Percentiles rank a stretch among this genome's conserved stretches.
These are phyloP conservation scores for Phaonia tiefii DNA, from an alignment of 2,888 invertebrate genomes.

Conservation along the genomic window DNA sequence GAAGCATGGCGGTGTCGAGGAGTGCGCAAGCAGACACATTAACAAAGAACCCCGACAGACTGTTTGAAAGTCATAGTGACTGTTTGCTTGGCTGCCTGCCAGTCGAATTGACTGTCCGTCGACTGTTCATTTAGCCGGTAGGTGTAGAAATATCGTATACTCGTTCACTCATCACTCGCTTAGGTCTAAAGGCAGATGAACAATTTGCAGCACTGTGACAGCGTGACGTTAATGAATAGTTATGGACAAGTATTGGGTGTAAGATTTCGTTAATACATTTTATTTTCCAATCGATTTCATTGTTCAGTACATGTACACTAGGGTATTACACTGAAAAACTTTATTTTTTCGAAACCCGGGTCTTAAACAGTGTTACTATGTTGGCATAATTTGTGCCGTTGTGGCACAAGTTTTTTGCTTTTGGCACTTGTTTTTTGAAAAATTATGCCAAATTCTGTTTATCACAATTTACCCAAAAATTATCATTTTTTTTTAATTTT, in stretches of 20 bases:
- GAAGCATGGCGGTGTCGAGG: slow-evolving; percentile 5
- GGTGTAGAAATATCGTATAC: slow-evolving; percentile 36
- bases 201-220: slow-evolving; percentile 51
- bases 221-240: slow-evolving; percentile 47
- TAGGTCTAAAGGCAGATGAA: slow-evolving; percentile 38
- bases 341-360: too few relatives aligned
- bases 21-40: slow-evolving; percentile 44
- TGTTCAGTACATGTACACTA: too few relatives aligned
- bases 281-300: slow-evolving; percentile 38
- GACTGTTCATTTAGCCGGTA: slow-evolving; percentile 59
- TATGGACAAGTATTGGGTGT: slow-evolving; percentile 21
- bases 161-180: slow-evolving; percentile 14
- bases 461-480: too few relatives aligned
- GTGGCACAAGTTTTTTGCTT: too few relatives aligned
- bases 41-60: slow-evolving; percentile 60
- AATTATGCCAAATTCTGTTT: too few relatives aligned
- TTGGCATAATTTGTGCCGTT: too few relatives aligned
- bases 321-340: too few relatives aligned
- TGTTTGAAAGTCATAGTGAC: slow-evolving; percentile 3
- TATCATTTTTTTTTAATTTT: too few relatives aligned
- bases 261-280: slow-evolving; percentile 31
- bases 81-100: neutral
- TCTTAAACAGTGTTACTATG: too few relatives aligned
- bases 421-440: too few relatives aligned
- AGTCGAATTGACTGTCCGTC: neutral